Evolutionary conservation across 2,797 vertebrate genomes (phyloP).

Genomic region (Falco naumanni): DNA sequence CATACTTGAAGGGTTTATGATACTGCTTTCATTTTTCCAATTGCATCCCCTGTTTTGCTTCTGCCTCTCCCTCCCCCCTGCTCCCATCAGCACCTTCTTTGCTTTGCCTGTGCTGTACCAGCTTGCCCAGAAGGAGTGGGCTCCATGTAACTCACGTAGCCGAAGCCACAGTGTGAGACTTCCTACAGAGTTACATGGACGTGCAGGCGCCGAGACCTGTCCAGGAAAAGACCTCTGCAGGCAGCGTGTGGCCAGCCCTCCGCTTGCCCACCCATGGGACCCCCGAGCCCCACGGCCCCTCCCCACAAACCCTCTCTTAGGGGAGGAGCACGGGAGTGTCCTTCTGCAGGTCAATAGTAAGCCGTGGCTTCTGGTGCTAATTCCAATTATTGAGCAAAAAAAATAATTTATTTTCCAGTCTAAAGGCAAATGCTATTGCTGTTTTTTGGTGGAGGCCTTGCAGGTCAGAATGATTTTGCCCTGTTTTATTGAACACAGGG

Average conservation of each 20-base stretch:
- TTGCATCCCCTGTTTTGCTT: slow-evolving; percentile 84
- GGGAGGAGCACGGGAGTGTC: background rate
- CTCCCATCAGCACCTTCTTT: slow-evolving; percentile 64
- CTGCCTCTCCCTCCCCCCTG: slow-evolving; percentile 61
- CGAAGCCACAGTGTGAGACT: background rate
- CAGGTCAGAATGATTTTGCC: background rate
- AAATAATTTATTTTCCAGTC: rapidly evolving
- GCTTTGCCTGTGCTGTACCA: background rate
- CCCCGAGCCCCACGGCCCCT: background rate
- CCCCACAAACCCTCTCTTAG: background rate
- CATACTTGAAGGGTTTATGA: background rate
- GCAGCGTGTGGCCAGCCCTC: background rate
- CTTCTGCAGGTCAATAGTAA: background rate
- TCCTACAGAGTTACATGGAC: slow-evolving; percentile 70
- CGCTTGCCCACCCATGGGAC: rapidly evolving
- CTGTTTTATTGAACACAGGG: rapidly evolving
- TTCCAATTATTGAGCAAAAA: background rate
- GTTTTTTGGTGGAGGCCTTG: background rate
- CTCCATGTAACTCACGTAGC: slow-evolving; percentile 69
- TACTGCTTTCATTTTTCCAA: background rate
- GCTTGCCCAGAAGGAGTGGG: slow-evolving; percentile 74
- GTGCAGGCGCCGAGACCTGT: background rate
- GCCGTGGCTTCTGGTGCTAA: background rate
- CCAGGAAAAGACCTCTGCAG: slow-evolving; percentile 58
- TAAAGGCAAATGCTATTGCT: background rate